Conservation (phyloP, 23 tunicate species). For the Halocynthia roretzi region DNA sequence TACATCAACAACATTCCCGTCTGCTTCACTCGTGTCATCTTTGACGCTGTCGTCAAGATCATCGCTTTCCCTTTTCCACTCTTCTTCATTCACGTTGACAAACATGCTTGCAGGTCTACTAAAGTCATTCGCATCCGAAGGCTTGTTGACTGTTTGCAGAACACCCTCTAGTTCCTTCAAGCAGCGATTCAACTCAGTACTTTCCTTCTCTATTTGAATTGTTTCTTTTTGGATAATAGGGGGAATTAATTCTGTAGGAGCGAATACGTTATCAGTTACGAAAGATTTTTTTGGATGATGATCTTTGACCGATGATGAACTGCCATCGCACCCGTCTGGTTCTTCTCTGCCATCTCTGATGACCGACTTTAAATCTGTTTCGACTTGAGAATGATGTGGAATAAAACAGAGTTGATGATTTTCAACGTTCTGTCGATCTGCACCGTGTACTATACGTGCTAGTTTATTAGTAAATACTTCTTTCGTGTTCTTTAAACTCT, state of each 20-base stretch:
- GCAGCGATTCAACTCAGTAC: not conserved
- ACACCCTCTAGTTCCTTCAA: not conserved
- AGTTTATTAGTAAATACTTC: too few relatives aligned
- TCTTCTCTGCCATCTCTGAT: not conserved
- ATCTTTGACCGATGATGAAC: too few relatives aligned
- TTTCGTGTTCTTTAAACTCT: too few relatives aligned
- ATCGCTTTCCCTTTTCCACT: conserved; percentile 6
- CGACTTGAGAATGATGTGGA: not conserved
- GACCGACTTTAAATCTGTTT: not conserved
- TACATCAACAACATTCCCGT: conserved; percentile 39
- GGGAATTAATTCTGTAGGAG: too few relatives aligned
- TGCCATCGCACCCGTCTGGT: not conserved
- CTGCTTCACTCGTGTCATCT: conserved; percentile 11
- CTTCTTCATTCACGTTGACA: conserved; percentile 50
- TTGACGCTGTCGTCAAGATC: conserved; percentile 1
- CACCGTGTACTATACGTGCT: too few relatives aligned
- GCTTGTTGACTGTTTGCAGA: not conserved
- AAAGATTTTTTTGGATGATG: too few relatives aligned
- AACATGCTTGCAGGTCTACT: conserved; percentile 45
- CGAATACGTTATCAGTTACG: too few relatives aligned
- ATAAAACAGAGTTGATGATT: too few relatives aligned
- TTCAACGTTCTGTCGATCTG: too few relatives aligned
- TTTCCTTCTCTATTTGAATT: too few relatives aligned
- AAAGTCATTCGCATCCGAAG: not conserved
- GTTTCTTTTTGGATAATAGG: too few relatives aligned